Conservation (phyloP, 2,113 vertebrate species). For the Hylia prasina region DNA sequence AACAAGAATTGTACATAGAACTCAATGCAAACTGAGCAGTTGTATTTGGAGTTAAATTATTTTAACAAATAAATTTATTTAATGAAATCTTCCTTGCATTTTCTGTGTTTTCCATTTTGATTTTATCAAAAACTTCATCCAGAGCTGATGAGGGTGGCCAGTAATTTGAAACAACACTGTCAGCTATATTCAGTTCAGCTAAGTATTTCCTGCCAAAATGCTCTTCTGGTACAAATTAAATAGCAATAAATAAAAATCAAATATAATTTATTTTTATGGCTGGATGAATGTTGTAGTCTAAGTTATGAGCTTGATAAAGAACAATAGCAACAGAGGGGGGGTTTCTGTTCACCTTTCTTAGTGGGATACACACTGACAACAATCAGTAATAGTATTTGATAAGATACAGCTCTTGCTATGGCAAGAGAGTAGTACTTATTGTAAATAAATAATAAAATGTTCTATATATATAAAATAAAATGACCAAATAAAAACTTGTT, state of each 20-base stretch:
- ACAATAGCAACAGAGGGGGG: fast-evolving
- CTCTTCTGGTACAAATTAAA: not conserved
- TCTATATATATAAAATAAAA: not conserved
- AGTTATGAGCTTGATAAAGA: not conserved
- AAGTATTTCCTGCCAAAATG: not conserved
- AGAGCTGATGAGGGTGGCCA: not conserved
- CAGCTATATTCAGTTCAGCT: not conserved
- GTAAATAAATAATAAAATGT: not conserved
- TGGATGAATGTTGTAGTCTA: not conserved
- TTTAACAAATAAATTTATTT: constrained; percentile 90
- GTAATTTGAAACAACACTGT: not conserved
- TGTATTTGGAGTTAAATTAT: constrained; percentile 88
- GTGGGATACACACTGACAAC: not conserved
- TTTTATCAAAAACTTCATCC: not conserved
- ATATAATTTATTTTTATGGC: not conserved
- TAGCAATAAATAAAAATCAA: not conserved
- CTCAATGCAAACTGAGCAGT: constrained; percentile 82
- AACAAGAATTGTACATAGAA: constrained; percentile 80
- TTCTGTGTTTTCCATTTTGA: not conserved
- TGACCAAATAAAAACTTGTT: not conserved
- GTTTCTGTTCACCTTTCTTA: not conserved
- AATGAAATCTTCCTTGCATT: constrained; percentile 70
- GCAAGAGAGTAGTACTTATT: not conserved
- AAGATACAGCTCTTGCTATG: not conserved
- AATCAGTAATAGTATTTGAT: not conserved